A percentile compares a stretch with the other conserved stretches of the same genome.
phyloP scores from a whole-genome alignment of 2,888 invertebrate genomes.

The Drosophila setosimentum region DNA sequence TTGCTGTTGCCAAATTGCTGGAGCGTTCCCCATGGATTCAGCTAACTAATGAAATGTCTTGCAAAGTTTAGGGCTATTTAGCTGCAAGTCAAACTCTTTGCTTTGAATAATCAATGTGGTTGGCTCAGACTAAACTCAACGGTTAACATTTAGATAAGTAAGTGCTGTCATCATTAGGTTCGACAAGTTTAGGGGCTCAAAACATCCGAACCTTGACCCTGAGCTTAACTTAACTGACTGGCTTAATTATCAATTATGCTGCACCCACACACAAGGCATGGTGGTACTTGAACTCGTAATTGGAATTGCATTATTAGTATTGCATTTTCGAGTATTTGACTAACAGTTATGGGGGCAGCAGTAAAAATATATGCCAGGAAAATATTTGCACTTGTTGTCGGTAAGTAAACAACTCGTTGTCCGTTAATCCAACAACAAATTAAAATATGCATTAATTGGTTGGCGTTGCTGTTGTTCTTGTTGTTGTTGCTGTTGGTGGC shows the following conservation, averaged over 20 bases:
- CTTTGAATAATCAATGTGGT: conserved; percentile 18
- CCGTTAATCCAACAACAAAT: conserved; percentile 53
- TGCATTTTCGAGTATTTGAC: conserved; percentile 27
- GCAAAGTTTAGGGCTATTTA: conserved; percentile 51
- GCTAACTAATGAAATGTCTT: conserved; percentile 50
- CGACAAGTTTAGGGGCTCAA: conserved; percentile 7
- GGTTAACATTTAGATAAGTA: conserved; percentile 12
- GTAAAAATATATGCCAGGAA: conserved; percentile 44
- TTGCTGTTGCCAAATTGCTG: not conserved
- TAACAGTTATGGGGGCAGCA: conserved; percentile 2
- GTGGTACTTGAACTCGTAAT: not conserved
- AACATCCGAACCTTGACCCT: not conserved
- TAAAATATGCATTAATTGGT: conserved; percentile 41
- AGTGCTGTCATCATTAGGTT: conserved; percentile 7
- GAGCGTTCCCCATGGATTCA: conserved; percentile 5
- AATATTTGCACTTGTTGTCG: conserved; percentile 54
- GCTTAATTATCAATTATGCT: conserved; percentile 10
- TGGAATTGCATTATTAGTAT: conserved; percentile 13
- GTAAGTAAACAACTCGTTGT: conserved; percentile 24
- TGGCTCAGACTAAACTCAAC: conserved; percentile 12
- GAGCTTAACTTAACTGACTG: not conserved
- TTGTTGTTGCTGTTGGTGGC: conserved; percentile 27
- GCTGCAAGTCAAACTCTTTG: conserved; percentile 32
- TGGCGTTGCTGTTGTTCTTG: conserved; percentile 11
- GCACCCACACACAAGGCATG: not conserved